phyloP scores from a whole-genome alignment of 2,113 vertebrate genomes.

The Elanoides forficatus region DNA sequence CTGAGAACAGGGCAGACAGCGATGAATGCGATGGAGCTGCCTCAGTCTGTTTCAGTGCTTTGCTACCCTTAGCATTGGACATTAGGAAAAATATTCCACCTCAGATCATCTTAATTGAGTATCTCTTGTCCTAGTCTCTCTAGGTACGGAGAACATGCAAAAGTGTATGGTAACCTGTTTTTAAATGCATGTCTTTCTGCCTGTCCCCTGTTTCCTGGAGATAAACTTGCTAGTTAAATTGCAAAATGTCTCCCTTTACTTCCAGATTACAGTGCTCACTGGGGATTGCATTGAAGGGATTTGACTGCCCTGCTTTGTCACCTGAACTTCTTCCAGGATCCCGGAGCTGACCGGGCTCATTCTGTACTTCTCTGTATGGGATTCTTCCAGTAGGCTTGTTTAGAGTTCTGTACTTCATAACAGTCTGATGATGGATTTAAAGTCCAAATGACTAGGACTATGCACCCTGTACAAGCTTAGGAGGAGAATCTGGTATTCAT shows the following conservation, averaged over 20 bases:
- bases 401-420: background rate
- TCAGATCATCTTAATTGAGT: fast-evolving
- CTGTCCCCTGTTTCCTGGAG: background rate
- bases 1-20: background rate
- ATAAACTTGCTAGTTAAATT: background rate
- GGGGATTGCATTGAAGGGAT: background rate
- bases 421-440: slow-evolving; percentile 21
- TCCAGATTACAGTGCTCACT: background rate
- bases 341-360: fast-evolving
- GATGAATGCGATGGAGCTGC: fast-evolving
- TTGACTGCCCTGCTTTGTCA: background rate
- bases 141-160: background rate
- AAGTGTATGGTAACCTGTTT: background rate
- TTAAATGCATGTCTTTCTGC: fast-evolving
- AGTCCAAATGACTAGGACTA: slow-evolving; percentile 50
- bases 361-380: background rate
- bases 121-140: background rate
- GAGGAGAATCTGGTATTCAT: slow-evolving; percentile 48
- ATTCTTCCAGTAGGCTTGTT: background rate
- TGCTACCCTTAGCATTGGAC: background rate
- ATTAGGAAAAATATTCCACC: fast-evolving
- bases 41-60: background rate
- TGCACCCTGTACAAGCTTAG: slow-evolving; percentile 42
- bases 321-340: background rate
- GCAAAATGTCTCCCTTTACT: background rate